Base-by-base conservation (phyloP, 2,888 invertebrate species). In the Zygothrica quintamaculata region DNA sequence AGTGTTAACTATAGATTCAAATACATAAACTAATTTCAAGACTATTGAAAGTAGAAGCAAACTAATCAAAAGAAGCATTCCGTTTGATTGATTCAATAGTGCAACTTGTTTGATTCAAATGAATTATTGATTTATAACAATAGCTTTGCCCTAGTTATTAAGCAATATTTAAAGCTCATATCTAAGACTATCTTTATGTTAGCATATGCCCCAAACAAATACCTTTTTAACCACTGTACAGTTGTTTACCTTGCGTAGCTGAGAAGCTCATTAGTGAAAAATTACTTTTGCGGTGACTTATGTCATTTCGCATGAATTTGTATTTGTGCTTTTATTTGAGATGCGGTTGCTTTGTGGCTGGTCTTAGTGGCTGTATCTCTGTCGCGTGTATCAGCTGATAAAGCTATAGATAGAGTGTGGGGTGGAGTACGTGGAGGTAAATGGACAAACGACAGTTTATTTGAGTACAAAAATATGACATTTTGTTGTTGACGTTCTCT, bases 251-350 rank as follows among this genome's bases (percentile, higher is more conserved):
- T n/a, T 55, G 48, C 42, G 15, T 53, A 39, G 39, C 61, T 65
- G 52, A 64, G 65, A 67, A 78, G 85, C 82, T 82, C 87, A 87
- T 82, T 82, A 82, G 87, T 82, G 82, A 82, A 82, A 82, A 82
- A 82, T 82, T 82, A 81, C 82, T 82, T 73, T 73, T 76, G 87
- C 71, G 84, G 82, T 87, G 87, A 82, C 87, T 82, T 82, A 82
- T 82, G 85, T 74, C 87, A 71, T 84, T 79, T 71, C 56, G 80
- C 67, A 60, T 64, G 80, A 80, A 80, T 80, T 80, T 86, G 80
- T 80, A 79, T 80, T 79, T 80, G 57, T 76, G 74, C 67, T 66
- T 72, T 69, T 74, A 60, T 69, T 78, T 59, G 46, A 43, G 39
- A 37, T 56, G 47, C 55, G 60, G 58, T 76, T 84, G 46, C 58